Evolutionary conservation across 2,797 vertebrate species (phyloP).

Genomic region (Hoplostethus mediterraneus): DNA sequence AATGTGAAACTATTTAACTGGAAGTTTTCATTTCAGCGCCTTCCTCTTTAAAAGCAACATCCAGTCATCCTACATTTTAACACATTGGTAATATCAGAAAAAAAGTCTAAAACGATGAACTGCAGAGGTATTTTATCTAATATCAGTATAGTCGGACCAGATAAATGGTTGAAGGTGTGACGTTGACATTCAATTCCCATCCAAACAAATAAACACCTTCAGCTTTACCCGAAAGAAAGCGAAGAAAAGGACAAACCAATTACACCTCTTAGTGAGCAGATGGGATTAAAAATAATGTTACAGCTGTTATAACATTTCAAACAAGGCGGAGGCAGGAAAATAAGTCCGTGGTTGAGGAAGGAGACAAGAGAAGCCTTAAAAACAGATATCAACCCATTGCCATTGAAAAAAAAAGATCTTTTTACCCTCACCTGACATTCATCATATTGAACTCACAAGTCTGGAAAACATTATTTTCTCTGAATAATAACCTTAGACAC

Average conservation of each 20-base stretch:
- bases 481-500: constrained; percentile 22
- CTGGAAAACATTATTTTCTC: not conserved
- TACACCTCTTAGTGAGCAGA: not conserved
- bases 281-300: constrained; percentile 18
- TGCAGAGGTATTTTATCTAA: not conserved
- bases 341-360: too few species aligned
- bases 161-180: not conserved
- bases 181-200: not conserved
- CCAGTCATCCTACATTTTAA: not conserved
- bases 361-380: not conserved
- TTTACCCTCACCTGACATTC: not conserved
- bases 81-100: not conserved
- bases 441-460: constrained; percentile 1
- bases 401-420: constrained; percentile 9
- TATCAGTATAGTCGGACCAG: not conserved
- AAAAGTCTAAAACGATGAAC: not conserved
- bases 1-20: constrained; percentile 24
- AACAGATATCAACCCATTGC: not conserved
- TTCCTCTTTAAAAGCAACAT: constrained; percentile 3
- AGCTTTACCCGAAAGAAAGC: constrained; percentile 8
- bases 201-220: constrained; percentile 17
- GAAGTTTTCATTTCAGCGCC: not conserved
- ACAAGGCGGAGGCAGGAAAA: too few species aligned
- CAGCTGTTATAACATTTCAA: constrained; percentile 30
- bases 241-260: not conserved